Conservation (phyloP, 1,140 invertebrate genomes). For the Drosophila athabasca region DNA sequence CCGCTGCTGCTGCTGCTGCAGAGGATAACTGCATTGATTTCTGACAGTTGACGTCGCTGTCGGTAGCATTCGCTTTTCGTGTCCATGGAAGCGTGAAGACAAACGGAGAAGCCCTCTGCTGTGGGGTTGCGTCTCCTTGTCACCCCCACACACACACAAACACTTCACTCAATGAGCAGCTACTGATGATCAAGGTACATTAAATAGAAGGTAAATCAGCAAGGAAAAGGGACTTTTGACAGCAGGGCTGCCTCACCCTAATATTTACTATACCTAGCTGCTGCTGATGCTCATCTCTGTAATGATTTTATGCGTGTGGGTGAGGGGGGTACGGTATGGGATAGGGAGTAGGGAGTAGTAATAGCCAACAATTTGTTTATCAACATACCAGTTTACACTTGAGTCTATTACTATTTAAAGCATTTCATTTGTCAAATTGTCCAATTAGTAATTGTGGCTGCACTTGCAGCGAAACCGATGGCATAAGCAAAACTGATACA, state of each 20-base stretch:
- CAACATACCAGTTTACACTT: too few species aligned
- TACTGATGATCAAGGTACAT: conserved; percentile 5
- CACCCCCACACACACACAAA: not conserved
- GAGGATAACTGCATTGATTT: conserved; percentile 79
- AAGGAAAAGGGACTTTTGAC: too few species aligned
- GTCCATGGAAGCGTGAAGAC: conserved; percentile 71
- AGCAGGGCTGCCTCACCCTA: too few species aligned
- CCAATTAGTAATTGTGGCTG: too few species aligned
- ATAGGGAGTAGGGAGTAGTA: not conserved
- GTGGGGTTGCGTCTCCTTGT: conserved; percentile 36
- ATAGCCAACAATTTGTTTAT: too few species aligned
- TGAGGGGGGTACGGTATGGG: not conserved
- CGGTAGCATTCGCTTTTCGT: conserved; percentile 42
- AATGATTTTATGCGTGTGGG: not conserved
- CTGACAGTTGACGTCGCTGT: conserved; percentile 43
- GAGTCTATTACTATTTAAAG: not conserved
- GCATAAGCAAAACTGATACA: too few species aligned
- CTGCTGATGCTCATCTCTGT: conserved; percentile 9
- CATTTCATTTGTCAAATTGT: not conserved
- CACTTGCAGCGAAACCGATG: too few species aligned
- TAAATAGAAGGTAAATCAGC: too few species aligned
- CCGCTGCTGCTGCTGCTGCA: not conserved
- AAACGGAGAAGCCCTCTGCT: conserved; percentile 44
- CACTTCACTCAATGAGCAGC: conserved; percentile 24
- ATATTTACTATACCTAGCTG: not conserved